phyloP scores from a whole-genome alignment of 2,888 invertebrate genomes.

The Xestobium rufovillosum region DNA sequence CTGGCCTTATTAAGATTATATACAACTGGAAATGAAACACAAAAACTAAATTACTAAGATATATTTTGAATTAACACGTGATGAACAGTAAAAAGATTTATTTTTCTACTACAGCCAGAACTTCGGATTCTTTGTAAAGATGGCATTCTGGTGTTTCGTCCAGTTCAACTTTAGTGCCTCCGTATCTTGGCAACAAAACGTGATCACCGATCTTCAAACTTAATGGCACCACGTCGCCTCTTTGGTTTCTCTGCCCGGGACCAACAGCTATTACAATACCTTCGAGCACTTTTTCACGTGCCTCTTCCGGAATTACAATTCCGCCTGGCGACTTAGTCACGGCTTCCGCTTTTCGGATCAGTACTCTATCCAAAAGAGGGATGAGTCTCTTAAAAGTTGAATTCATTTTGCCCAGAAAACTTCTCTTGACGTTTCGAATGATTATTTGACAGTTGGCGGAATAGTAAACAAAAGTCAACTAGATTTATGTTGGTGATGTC shows the following conservation, averaged over 20 bases:
- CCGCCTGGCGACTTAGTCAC: neutral
- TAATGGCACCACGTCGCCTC: neutral
- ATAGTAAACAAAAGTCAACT: too few species aligned
- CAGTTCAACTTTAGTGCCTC: neutral
- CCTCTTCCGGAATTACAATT: constrained; percentile 3
- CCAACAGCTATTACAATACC: constrained; percentile 1
- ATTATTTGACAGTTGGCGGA: too few species aligned
- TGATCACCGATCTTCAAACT: neutral
- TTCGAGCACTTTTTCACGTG: neutral
- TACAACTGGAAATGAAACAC: constrained; percentile 59
- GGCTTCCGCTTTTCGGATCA: constrained; percentile 2
- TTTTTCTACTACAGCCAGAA: neutral
- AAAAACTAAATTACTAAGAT: too few species aligned
- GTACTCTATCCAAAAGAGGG: constrained; percentile 1
- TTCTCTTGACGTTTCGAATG: too few species aligned
- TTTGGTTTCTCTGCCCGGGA: neutral
- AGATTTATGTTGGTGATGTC: too few species aligned
- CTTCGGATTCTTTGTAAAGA: neutral
- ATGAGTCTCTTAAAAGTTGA: neutral
- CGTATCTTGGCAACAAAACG: constrained; percentile 2
- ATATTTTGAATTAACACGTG: neutral
- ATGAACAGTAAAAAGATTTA: too few species aligned
- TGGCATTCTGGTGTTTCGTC: neutral
- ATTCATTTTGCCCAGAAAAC: too few species aligned
- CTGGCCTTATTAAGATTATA: constrained; percentile 82